Conservation (phyloP, 2,888 invertebrate genomes). For the Drosophila hawaiiensis region DNA sequence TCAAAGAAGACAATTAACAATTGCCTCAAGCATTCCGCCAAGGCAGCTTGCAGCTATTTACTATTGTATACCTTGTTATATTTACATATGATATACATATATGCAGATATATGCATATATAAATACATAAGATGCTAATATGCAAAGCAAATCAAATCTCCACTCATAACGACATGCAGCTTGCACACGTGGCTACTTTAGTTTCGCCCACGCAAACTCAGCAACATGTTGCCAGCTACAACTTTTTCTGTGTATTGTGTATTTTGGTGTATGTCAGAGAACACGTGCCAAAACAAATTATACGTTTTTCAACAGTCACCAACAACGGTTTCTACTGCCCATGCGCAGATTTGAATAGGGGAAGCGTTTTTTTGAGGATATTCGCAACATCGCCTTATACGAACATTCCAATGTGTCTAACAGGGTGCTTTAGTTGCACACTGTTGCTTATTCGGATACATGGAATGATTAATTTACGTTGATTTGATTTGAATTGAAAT, state of each 20-base stretch:
- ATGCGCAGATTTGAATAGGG: slow-evolving; percentile 46
- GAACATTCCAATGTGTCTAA: slow-evolving; percentile 5
- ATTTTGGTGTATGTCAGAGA: slow-evolving; percentile 23
- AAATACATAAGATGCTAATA: slow-evolving; percentile 22
- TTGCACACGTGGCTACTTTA: slow-evolving; percentile 45
- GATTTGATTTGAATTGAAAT: neutral
- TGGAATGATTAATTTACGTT: neutral
- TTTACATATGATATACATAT: slow-evolving; percentile 8
- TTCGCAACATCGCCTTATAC: slow-evolving; percentile 22
- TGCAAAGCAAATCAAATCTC: slow-evolving; percentile 34
- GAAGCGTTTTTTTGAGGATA: slow-evolving; percentile 17
- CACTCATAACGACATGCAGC: slow-evolving; percentile 13
- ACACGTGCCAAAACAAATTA: slow-evolving; percentile 67
- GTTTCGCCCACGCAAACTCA: slow-evolving; percentile 60
- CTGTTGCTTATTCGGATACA: neutral
- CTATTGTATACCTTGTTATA: neutral
- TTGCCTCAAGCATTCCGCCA: slow-evolving; percentile 12
- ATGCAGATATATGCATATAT: slow-evolving; percentile 6
- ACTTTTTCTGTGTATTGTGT: slow-evolving; percentile 7
- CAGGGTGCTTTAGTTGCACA: neutral
- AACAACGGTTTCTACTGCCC: slow-evolving; percentile 33
- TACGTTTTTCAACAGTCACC: slow-evolving; percentile 66
- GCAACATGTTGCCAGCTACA: slow-evolving; percentile 65
- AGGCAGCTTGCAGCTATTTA: slow-evolving; percentile 6
- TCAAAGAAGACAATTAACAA: neutral